Base-by-base conservation (phyloP, 2,888 invertebrate genomes). In the Chymomyza fuscimana region DNA sequence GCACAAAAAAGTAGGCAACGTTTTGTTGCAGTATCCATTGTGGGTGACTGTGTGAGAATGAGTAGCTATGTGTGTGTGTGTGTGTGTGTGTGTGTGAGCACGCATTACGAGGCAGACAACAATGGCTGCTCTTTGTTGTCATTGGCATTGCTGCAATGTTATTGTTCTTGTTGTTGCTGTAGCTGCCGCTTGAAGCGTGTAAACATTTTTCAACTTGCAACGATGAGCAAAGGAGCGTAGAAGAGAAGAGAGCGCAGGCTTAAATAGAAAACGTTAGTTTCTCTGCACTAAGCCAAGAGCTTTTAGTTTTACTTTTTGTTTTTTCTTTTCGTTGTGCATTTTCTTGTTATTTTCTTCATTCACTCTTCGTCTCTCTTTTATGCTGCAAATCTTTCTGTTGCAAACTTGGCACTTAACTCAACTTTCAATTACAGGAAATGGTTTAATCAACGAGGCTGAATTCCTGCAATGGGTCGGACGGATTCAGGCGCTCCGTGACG, bases 381-480 rank as follows among this genome's bases (percentile, higher is more conserved):
- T 32, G 9, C 32, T 9, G 32, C 32, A 32, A 32, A 32, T 32
- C 40, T 46, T 46, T 12, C 40, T 12, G 40, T 46, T 46, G 40
- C 10, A 46, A 46, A 46, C 12, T 46, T 46, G 59, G 72, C 65
- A 63, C 29, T 54, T 5, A 68, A 62, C 65, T 66, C 19, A 25
- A 68, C 51, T 67, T 65, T 68, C 65, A 69, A 72, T 86, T 88
- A n/a, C 92, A 95, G 96, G 95, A 54, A 95, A 94, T 85, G 95
- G 95, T 76, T 92, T 95, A 85, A 95, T 96, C 92, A 95, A 95
- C 89, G 96, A 96, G 91, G 94, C 95, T 73, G 96, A 96, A 91
- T 96, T 96, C 91, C 93, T 96, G 91, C 94, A 95, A 84, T 96
- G 96, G 95, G 95, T 96, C 78, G 94, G 94, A 79, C 94, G 94